Evolutionary conservation across 2,113 vertebrate species (phyloP), one percentile per base, ranked within the genome.

Genomic region (Plecotus auritus): DNA sequence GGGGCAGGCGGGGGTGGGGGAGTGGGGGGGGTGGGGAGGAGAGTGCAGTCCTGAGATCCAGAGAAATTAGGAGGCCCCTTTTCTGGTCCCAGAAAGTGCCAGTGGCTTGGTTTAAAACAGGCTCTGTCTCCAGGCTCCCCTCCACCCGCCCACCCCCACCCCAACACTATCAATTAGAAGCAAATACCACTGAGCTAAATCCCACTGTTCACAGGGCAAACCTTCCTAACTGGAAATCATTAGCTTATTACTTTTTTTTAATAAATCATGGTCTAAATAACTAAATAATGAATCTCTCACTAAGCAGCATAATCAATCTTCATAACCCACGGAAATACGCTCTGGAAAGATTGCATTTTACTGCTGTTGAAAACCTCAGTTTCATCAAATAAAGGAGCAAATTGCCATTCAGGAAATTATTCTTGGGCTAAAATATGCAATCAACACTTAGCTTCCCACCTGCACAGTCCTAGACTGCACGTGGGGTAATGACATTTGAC

Each of bases 391-490:
- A 95, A 97, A 96, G 94, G 96, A 97, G 97, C 97, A 97, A 98
- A 98, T 98, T 98, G 95, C 97, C 93, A 94, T 97, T 94, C 97
- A 98, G 97, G 97, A 98, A 98, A 98, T 98, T 98, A 98, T 98
- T 97, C 96, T 97, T 97, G 95, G 97, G 95, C 95, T 97, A 97
- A 97, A 97, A 97, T 97, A 98, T 97, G 96, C 96, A 98, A 98
- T 98, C 98, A 98, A 97, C 97, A 97, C 88, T 98, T 94, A 91
- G 90, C 95, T 98, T 98, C 98, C 97, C 98, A 99, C 98, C 98
- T 99, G 98, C 98, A 98, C 95, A 94, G 96, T 96, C 91, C 94
- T 95, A 98, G 97, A 96, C 84, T 12, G 86, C 97, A 94, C 82
- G 61, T 69, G 12, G 97, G 97, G 97, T 97, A 98, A 98, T 97